Evolutionary conservation across 2,888 invertebrate species (phyloP).

Genomic region (Trichopoda pennipes): DNA sequence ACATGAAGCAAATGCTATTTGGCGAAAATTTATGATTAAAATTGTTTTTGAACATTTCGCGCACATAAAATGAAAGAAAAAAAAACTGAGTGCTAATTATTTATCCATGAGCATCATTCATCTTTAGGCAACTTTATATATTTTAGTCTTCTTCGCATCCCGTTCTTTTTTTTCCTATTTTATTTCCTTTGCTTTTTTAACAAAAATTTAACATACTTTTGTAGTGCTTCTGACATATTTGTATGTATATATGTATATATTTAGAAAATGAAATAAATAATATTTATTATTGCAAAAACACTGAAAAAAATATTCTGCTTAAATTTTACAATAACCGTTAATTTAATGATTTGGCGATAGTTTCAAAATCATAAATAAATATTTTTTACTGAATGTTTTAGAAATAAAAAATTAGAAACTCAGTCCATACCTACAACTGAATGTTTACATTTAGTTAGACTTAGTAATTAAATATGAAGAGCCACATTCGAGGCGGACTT

Average conservation of each 20-base stretch:
- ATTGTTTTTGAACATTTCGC: slow-evolving; percentile 32
- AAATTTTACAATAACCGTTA: not conserved
- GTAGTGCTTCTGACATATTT: slow-evolving; percentile 48
- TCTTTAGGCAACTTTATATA: slow-evolving; percentile 30
- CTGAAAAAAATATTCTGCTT: slow-evolving; percentile 3
- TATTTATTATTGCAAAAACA: slow-evolving; percentile 13
- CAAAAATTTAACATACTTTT: slow-evolving; percentile 44
- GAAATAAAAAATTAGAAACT: too few relatives aligned
- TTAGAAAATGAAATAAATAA: not conserved
- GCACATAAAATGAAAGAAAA: not conserved
- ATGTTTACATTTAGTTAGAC: too few relatives aligned
- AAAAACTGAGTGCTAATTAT: slow-evolving; percentile 45
- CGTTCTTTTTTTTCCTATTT: not conserved
- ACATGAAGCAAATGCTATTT: slow-evolving; percentile 55
- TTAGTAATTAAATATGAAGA: too few relatives aligned
- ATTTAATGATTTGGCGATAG: too few relatives aligned
- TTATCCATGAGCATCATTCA: slow-evolving; percentile 51
- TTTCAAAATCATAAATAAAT: too few relatives aligned
- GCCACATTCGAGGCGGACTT: too few relatives aligned
- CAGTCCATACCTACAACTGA: too few relatives aligned
- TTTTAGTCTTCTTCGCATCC: slow-evolving; percentile 23
- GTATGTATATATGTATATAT: not conserved
- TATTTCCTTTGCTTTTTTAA: slow-evolving; percentile 1
- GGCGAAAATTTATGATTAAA: slow-evolving; percentile 53
- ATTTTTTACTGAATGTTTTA: too few relatives aligned